Percentiles rank a stretch among this genome's conserved stretches.
Evolutionary conservation across 2,888 invertebrate genomes (phyloP).

Genomic region (Leucophora obtusa): DNA sequence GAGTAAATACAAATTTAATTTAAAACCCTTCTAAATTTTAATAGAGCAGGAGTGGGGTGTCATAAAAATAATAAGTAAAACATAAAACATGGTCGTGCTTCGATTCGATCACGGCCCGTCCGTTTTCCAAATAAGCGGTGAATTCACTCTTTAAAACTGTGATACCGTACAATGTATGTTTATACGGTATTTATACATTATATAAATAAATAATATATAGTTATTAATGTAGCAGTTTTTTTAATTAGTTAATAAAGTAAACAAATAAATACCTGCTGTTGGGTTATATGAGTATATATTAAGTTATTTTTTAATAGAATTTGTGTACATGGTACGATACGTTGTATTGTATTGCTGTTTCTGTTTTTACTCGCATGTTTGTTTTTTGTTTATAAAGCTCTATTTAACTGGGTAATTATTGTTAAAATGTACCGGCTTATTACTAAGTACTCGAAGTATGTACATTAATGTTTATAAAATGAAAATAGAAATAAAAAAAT

Average conservation of each 20-base stretch:
- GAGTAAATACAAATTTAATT: no score
- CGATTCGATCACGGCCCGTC: no score
- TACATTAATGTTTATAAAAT: conserved; percentile 19
- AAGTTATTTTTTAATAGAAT: no score
- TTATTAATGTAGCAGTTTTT: conserved; percentile 34
- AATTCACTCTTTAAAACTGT: no score
- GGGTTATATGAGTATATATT: neutral
- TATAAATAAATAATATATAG: no score
- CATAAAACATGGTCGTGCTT: no score
- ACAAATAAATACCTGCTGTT: conserved; percentile 38
- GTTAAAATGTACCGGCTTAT: conserved; percentile 45
- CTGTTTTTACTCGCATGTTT: conserved; percentile 31
- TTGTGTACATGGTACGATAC: neutral
- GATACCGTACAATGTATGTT: no score
- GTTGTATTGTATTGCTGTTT: neutral
- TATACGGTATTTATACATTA: no score
- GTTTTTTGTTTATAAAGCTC: conserved; percentile 47
- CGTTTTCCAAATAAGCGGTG: no score
- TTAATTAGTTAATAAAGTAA: conserved; percentile 59
- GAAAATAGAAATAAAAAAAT: neutral
- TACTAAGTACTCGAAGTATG: conserved; percentile 9
- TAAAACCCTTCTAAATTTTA: no score
- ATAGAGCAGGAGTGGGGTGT: no score
- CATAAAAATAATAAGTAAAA: no score
- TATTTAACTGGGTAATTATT: conserved; percentile 53